phyloP scores from a whole-genome alignment of 2,888 invertebrate genomes.

The Nesidiocoris tenuis region DNA sequence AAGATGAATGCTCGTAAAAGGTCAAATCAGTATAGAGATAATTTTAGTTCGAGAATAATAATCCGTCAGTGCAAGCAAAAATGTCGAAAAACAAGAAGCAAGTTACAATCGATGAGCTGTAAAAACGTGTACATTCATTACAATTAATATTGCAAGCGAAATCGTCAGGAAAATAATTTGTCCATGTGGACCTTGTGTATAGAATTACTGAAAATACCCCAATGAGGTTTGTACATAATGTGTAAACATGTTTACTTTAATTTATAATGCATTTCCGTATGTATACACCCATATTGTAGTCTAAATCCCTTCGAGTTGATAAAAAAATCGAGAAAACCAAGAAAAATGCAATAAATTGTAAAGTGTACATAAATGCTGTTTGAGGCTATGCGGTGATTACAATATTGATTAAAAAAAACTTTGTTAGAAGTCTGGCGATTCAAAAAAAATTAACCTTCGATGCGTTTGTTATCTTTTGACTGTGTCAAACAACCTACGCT shows the following conservation, averaged over 20 bases:
- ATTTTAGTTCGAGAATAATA: too few species aligned
- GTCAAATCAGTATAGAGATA: too few species aligned
- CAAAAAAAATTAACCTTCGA: not conserved
- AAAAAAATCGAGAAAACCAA: conserved; percentile 8
- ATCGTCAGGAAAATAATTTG: conserved; percentile 14
- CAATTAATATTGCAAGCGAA: conserved; percentile 1
- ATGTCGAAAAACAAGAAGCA: conserved; percentile 3
- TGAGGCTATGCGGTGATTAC: conserved; percentile 41
- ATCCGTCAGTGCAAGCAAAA: too few species aligned
- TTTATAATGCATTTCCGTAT: conserved; percentile 27
- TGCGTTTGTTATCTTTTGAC: conserved; percentile 5
- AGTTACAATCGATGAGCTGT: not conserved
- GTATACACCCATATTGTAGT: conserved; percentile 41
- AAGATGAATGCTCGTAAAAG: too few species aligned
- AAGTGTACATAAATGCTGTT: conserved; percentile 44
- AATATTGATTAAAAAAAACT: conserved; percentile 4
- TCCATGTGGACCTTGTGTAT: conserved; percentile 15
- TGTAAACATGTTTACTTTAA: conserved; percentile 42
- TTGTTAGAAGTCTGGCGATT: not conserved
- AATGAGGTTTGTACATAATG: conserved; percentile 45
- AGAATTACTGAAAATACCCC: conserved; percentile 23
- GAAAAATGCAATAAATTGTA: conserved; percentile 45
- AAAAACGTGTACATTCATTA: not conserved
- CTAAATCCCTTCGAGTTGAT: conserved; percentile 14
- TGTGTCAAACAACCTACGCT: conserved; percentile 22